Conservation (phyloP, 1,140 invertebrate genomes). For the Anagrus nilaparvatae region DNA sequence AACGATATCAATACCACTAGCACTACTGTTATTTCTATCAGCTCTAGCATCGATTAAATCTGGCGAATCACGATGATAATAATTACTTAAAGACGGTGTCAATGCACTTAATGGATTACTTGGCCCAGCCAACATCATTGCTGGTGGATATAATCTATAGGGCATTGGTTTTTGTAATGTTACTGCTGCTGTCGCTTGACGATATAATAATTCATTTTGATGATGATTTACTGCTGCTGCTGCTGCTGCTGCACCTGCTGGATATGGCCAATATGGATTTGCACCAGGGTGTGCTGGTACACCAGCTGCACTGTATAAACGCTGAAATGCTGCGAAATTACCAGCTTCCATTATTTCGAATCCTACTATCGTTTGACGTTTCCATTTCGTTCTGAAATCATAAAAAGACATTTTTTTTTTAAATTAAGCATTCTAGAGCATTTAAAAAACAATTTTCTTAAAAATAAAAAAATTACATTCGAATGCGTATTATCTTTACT, state of each 20-base stretch:
- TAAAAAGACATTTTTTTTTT: slow-evolving; percentile 23
- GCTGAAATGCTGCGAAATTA: slow-evolving; percentile 93
- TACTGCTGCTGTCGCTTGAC: slow-evolving; percentile 57
- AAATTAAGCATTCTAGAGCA: too few species aligned
- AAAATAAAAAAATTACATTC: neutral
- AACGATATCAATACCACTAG: too few species aligned
- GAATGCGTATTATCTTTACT: neutral
- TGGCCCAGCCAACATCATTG: slow-evolving; percentile 53
- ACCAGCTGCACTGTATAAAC: slow-evolving; percentile 63
- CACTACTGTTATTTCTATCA: neutral
- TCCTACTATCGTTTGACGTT: slow-evolving; percentile 94
- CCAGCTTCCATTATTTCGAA: slow-evolving; percentile 92
- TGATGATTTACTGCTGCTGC: slow-evolving; percentile 24
- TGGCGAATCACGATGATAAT: too few species aligned
- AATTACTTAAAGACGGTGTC: slow-evolving; percentile 11
- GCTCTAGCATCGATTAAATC: slow-evolving; percentile 12
- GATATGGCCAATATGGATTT: slow-evolving; percentile 49
- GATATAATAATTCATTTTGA: slow-evolving; percentile 68
- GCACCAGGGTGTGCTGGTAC: slow-evolving; percentile 50
- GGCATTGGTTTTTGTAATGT: slow-evolving; percentile 82
- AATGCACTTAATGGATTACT: slow-evolving; percentile 49
- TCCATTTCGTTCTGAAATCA: slow-evolving; percentile 95
- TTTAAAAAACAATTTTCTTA: neutral
- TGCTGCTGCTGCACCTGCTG: slow-evolving; percentile 45
- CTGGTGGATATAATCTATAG: slow-evolving; percentile 61